Evolutionary conservation across 1,140 invertebrate species (phyloP).

Genomic region (Solen grandis): DNA sequence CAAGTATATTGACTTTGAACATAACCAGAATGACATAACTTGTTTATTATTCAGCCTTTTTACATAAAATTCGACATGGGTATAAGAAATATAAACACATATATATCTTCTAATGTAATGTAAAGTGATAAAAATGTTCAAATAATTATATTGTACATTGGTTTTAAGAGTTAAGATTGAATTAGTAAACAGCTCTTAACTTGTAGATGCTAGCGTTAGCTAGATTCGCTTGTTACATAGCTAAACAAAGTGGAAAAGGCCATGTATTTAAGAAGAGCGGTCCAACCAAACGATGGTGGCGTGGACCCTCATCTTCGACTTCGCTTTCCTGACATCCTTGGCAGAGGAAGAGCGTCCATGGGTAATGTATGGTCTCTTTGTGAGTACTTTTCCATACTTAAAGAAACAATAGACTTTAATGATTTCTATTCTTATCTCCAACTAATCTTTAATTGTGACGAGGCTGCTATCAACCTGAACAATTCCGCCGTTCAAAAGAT

Average conservation of each 20-base stretch:
- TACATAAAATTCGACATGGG: too few species aligned
- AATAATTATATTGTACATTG: too few species aligned
- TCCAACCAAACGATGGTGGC: conserved; percentile 12
- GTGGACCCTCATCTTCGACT: conserved; percentile 5
- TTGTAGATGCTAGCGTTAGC: too few species aligned
- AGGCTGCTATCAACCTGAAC: conserved; percentile 7
- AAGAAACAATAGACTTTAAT: conserved; percentile 21
- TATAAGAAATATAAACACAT: too few species aligned
- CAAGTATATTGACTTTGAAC: too few species aligned
- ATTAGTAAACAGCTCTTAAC: too few species aligned
- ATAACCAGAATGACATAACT: too few species aligned
- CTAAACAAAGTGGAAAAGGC: not conserved
- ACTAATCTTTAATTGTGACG: conserved; percentile 40
- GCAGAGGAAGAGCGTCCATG: conserved; percentile 1
- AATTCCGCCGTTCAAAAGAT: conserved; percentile 33
- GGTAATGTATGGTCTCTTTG: conserved; percentile 1
- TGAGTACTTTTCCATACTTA: conserved; percentile 23
- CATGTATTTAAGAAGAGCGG: not conserved
- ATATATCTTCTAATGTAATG: too few species aligned
- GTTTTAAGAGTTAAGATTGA: too few species aligned
- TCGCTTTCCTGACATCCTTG: conserved; percentile 9
- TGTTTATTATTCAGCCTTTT: too few species aligned
- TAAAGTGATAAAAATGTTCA: too few species aligned
- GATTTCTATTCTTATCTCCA: not conserved
- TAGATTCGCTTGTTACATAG: not conserved